Base-by-base conservation (phyloP, 2,888 invertebrate genomes). In the Malacosoma neustria region DNA sequence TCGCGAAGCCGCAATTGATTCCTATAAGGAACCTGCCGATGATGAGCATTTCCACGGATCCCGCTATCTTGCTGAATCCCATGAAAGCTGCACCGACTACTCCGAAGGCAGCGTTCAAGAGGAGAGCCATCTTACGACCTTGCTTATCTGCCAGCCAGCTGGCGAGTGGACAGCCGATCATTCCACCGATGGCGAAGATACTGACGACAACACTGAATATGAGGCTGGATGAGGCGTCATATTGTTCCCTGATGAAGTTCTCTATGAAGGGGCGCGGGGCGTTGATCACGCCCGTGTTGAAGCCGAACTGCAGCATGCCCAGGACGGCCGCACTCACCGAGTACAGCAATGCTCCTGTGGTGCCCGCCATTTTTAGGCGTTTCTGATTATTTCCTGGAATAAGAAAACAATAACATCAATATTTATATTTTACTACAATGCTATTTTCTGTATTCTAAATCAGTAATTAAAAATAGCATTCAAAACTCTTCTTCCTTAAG, bases 171-270 rank as follows among this genome's bases (percentile, higher is more conserved):
- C 93, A 93, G 13, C 93, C 93, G 30, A 92, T 76, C 91, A 93
- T 92, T 15, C 93, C 94, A 12, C 93, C 93, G 33, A 93, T 87
- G 34, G 93, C 92, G 65, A 93, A 93, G 48, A 93, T 90, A 48
- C 92, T 89, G 37, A 93, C 93, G 14, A 91, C 90, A 41, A 93
- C 69, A 37, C 90, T 87, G 70, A 89, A 91, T 40, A 91, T 62
- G 30, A 88, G 62, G 40, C 82, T 76, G 15, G 87, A 74, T 33
- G 70, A 63, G 41, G 87, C 79, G 30, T 73, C 62, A 56, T 88
- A 89, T 54, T 89, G 87, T 31, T 87, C 82, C 13, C 63, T 71
- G 65, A 91, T 90, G 70, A 91, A 91, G 49, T 79, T 79, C 64
- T 90, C 88, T 53, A 91, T 90, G 64, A 89, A 89, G 53, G 63